phyloP scores from a whole-genome alignment of 92 coral and sea anemone species.

The Epizoanthus stellaris region DNA sequence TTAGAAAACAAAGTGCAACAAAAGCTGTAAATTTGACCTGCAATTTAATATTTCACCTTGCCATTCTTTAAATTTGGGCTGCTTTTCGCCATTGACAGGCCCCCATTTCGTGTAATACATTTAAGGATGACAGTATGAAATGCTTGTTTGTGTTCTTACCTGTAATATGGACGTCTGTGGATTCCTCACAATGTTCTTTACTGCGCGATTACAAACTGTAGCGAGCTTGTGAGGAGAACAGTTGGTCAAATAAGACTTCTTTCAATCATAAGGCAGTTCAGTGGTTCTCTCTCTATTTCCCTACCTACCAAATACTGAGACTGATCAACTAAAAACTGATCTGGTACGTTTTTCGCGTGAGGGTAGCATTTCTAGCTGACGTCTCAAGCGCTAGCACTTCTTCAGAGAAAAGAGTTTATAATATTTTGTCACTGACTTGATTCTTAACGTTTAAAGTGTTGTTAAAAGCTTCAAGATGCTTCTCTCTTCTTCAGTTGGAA shows the following conservation, averaged over 20 bases:
- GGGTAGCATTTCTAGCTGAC: neutral
- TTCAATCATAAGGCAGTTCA: neutral
- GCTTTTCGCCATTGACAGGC: too few relatives aligned
- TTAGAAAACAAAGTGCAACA: too few relatives aligned
- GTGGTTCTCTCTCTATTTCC: neutral
- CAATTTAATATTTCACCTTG: too few relatives aligned
- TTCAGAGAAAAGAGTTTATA: neutral
- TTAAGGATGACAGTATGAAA: neutral
- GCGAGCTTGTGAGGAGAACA: conserved; percentile 51
- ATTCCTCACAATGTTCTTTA: conserved; percentile 78
- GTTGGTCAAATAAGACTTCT: neutral
- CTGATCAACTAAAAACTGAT: too few relatives aligned
- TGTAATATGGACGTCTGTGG: conserved; percentile 86
- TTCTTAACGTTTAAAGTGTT: too few relatives aligned
- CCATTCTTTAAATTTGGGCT: too few relatives aligned
- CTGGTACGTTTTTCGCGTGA: too few relatives aligned
- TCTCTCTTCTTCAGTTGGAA: too few relatives aligned
- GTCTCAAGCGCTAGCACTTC: neutral
- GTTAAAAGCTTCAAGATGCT: too few relatives aligned
- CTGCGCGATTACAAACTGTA: conserved; percentile 89
- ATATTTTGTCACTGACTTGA: too few relatives aligned
- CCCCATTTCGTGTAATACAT: too few relatives aligned
- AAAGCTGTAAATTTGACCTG: too few relatives aligned
- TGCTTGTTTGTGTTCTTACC: conserved; percentile 43
- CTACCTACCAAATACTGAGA: neutral